Percentiles rank a stretch among this genome's conserved stretches.
These are phyloP conservation scores for Plectropomus leopardus DNA, from an alignment of 2,113 vertebrate genomes.

Conservation along the genomic window DNA sequence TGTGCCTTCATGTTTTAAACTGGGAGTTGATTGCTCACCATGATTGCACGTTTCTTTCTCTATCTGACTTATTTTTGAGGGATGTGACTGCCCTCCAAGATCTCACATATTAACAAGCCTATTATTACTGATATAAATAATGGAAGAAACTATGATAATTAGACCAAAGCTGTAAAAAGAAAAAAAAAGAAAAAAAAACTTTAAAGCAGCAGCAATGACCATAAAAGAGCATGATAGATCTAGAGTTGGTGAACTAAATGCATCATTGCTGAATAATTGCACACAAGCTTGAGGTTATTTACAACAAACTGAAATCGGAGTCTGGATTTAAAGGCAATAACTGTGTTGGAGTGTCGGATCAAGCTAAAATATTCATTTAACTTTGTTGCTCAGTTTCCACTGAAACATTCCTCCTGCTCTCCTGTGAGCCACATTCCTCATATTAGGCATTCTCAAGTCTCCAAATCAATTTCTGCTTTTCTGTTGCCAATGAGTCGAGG, in stretches of 20 bases:
- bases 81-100: neutral
- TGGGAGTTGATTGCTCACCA: neutral
- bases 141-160: conserved; percentile 2
- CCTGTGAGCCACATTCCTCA: conserved; percentile 61
- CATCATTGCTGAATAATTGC: conserved; percentile 51
- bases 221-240: conserved; percentile 54
- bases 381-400: conserved; percentile 47
- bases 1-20: neutral
- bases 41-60: neutral
- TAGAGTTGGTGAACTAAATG: conserved; percentile 27
- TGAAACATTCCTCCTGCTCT: conserved; percentile 62
- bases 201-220: conserved; percentile 37
- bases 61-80: neutral
- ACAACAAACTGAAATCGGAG: conserved; percentile 37
- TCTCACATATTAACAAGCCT: neutral
- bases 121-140: neutral
- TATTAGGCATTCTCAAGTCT: conserved; percentile 56
- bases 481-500: conserved; percentile 55
- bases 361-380: conserved; percentile 52
- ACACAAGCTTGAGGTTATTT: conserved; percentile 51
- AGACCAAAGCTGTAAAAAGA: conserved; percentile 19
- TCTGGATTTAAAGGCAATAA: conserved; percentile 31
- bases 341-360: conserved; percentile 21
- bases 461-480: conserved; percentile 64
- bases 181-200: conserved; percentile 26